Evolutionary conservation across 2,113 vertebrate genomes (phyloP).

Genomic region (Delphinapterus leucas): DNA sequence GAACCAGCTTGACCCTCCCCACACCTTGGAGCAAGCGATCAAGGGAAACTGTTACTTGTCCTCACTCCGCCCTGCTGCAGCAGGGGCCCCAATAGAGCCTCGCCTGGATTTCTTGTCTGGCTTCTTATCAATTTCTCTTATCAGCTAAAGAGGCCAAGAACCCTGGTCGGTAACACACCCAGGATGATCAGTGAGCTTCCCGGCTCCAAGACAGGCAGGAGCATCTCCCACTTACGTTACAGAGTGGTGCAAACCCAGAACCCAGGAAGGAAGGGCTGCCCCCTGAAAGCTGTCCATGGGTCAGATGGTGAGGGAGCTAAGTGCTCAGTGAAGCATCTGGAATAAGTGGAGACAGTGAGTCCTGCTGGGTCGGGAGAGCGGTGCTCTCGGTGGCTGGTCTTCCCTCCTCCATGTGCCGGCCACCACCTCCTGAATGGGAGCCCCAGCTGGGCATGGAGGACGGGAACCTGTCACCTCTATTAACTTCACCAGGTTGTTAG

Average conservation of each 20-base stretch:
- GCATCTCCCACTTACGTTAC: fast-evolving
- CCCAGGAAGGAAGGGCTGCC: not conserved
- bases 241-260: fast-evolving
- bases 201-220: not conserved
- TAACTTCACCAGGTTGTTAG: fast-evolving
- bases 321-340: fast-evolving
- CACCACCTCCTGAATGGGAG: fast-evolving
- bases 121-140: no score
- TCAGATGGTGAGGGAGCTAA: not conserved
- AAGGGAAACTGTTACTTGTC: no score
- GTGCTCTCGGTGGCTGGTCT: fast-evolving
- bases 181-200: fast-evolving
- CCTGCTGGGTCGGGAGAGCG: fast-evolving
- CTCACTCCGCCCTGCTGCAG: no score
- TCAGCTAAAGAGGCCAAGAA: no score
- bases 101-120: no score
- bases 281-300: not conserved
- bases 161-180: not conserved
- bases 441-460: fast-evolving
- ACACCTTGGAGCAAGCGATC: no score
- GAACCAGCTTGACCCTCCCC: no score
- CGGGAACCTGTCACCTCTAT: fast-evolving
- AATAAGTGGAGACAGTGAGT: fast-evolving
- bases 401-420: fast-evolving
- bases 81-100: no score